Evolutionary conservation across 2,797 vertebrate genomes (phyloP).

Genomic region (Etheostoma nigrum): DNA sequence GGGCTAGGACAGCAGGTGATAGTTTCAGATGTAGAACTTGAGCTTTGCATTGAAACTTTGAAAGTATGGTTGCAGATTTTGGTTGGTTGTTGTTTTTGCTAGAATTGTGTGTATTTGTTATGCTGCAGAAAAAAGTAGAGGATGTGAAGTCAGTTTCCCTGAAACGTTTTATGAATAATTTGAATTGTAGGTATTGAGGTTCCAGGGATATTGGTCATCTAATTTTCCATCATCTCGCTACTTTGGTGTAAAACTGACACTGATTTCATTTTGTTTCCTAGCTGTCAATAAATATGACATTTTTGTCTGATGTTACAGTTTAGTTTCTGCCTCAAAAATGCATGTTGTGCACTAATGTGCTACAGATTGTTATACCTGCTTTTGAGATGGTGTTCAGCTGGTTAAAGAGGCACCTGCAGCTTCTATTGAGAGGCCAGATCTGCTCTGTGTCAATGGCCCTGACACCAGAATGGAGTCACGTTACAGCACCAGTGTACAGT

Average conservation of each 20-base stretch:
- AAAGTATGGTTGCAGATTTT: neutral
- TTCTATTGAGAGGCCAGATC: slow-evolving; percentile 51
- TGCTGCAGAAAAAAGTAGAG: neutral
- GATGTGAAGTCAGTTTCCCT: neutral
- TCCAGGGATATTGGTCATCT: neutral
- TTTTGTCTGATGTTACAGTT: neutral
- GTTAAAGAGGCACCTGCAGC: slow-evolving; percentile 50
- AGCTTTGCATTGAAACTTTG: slow-evolving; percentile 12
- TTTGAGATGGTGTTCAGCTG: slow-evolving; percentile 9
- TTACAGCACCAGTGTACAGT: slow-evolving; percentile 32
- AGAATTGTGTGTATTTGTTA: neutral
- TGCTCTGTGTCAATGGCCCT: slow-evolving; percentile 65
- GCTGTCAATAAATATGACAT: neutral
- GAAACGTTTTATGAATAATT: neutral
- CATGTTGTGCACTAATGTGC: neutral
- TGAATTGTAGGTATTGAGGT: neutral
- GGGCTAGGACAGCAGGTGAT: neutral
- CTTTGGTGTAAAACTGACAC: slow-evolving; percentile 5
- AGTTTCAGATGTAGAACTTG: slow-evolving; percentile 1
- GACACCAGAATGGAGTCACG: slow-evolving; percentile 63
- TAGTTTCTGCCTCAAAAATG: neutral
- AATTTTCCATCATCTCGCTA: neutral
- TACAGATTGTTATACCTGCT: neutral
- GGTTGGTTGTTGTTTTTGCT: neutral
- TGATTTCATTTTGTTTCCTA: neutral